Evolutionary conservation across 2,113 vertebrate genomes (phyloP).

Genomic region (Malaclemys terrapin): DNA sequence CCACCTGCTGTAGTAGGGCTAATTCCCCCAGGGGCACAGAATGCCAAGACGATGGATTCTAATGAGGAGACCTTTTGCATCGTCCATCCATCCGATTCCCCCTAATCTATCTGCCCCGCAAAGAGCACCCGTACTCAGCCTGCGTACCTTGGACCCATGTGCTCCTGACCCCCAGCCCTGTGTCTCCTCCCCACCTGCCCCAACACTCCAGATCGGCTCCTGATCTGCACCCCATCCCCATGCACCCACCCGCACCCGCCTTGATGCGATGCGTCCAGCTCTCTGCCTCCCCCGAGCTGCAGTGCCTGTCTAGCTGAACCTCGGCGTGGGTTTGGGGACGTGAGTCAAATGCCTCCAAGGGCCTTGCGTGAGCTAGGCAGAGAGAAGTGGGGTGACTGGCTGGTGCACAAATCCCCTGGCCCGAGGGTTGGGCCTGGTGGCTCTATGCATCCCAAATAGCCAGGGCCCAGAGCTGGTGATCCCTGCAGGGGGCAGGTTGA

Average conservation of each 20-base stretch:
- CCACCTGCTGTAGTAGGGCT: fast-evolving
- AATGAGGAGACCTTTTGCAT: background rate
- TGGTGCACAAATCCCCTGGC: background rate
- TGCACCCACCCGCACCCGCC: fast-evolving
- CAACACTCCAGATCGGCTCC: background rate
- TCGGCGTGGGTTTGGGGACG: background rate
- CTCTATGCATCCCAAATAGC: background rate
- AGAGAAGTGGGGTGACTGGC: background rate
- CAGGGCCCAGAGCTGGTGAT: background rate
- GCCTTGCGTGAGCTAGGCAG: background rate
- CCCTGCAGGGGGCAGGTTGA: background rate
- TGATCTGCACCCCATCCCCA: background rate
- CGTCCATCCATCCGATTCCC: background rate
- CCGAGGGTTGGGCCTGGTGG: no score
- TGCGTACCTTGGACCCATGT: background rate
- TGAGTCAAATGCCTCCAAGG: background rate
- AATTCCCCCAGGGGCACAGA: fast-evolving
- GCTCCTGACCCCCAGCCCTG: background rate
- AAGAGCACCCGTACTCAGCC: background rate
- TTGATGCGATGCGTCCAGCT: no score
- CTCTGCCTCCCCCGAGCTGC: background rate
- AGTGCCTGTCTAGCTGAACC: background rate
- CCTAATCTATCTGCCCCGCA: background rate
- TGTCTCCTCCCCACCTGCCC: background rate
- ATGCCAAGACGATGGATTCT: background rate